Base-by-base conservation (phyloP, 1,140 invertebrate species). In the Himalopsyche phryganea region DNA sequence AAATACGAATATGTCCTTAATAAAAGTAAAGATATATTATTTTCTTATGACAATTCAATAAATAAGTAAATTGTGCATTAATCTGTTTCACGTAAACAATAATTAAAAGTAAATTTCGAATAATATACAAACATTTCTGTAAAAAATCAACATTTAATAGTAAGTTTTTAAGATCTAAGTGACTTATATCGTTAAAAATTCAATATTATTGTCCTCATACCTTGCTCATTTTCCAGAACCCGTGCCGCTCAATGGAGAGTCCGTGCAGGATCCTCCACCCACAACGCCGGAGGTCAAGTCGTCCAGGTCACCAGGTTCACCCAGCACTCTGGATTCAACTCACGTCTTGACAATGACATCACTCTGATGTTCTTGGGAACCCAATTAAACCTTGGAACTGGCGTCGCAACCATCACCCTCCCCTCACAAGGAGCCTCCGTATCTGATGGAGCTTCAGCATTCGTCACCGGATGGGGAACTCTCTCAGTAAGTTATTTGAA, bases 401-500 rank as follows among this genome's bases (percentile, higher is more conserved):
- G 18, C n/a, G 53, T 57, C 19, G 58, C 51, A 40, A 11, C 36
- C 20, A 28, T 57, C 1, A 53, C 28, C 5, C 57, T 64, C 6
- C 62, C 62, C 18, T 6, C 35, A n/a, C 58, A 57, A 1, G 48
- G 62, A 10, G 64, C 66, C 28, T 54, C 62, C 3, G 63, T 71
- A 3, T 23, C 57, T 5, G 51, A 53, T 4, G 73, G 70, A 6
- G 45, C 60, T 1, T 38, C 65, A 0, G 65, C 69, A 10, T 67
- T 68, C 0, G 64, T 78, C 18, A 72, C 69, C 11, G 77, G 77
- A 13, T 79, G 77, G 75, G 72, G 72, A 19, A 65, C 66, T 32
- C 36, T 57, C 19, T 20, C 36, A 9, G 61, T 63, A 60, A 56
- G 57, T 54, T 15, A 35, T 19, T 11, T 45, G n/a, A 6, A 6